Conservation (phyloP, 2,888 invertebrate species). For the Drepana falcataria region DNA sequence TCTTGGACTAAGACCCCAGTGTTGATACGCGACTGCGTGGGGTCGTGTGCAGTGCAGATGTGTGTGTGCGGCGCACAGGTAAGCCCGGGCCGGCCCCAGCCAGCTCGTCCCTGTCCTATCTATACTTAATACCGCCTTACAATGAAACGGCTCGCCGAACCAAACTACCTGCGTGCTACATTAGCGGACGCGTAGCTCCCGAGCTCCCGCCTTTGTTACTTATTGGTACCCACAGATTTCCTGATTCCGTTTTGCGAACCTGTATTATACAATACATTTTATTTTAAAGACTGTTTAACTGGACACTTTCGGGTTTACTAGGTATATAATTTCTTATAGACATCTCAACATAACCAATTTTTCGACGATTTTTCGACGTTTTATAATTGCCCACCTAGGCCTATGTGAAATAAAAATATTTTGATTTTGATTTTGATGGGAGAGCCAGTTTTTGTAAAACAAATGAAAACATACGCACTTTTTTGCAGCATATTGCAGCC, state of each 20-base stretch:
- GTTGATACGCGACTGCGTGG: slow-evolving; percentile 17
- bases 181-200: slow-evolving; percentile 41
- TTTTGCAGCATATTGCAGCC: too few relatives aligned
- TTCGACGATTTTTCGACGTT: too few relatives aligned
- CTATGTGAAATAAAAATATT: too few relatives aligned
- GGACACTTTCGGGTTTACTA: too few relatives aligned
- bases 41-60: slow-evolving; percentile 8
- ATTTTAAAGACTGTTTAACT: too few relatives aligned
- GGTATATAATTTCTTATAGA: too few relatives aligned
- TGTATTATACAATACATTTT: too few relatives aligned
- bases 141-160: slow-evolving; percentile 63
- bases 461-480: too few relatives aligned
- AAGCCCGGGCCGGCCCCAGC: slow-evolving; percentile 67
- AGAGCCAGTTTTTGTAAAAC: too few relatives aligned
- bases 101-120: slow-evolving; percentile 54
- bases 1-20: slow-evolving; percentile 2
- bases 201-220: slow-evolving; percentile 24
- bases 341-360: too few relatives aligned
- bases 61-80: slow-evolving; percentile 49
- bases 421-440: too few relatives aligned
- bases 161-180: slow-evolving; percentile 60
- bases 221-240: background rate
- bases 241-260: background rate
- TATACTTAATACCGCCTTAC: slow-evolving; percentile 52
- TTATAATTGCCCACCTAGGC: too few relatives aligned